Conservation (phyloP, 2,797 vertebrate species). For the Chaetophractus vellerosus region DNA sequence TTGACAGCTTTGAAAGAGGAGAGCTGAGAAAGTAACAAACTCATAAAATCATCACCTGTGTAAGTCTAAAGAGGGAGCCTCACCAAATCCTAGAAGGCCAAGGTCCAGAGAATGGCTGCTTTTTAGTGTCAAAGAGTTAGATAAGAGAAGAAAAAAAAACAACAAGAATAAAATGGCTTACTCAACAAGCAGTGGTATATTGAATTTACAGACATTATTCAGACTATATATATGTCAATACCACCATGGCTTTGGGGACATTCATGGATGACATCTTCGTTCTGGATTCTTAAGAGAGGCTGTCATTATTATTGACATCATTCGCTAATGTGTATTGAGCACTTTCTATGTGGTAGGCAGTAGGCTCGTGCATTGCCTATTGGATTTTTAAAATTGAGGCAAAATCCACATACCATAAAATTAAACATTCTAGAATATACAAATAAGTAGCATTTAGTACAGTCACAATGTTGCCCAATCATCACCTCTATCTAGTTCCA, state of each 20-base stretch:
- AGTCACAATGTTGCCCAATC: too few species aligned
- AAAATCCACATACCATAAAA: too few species aligned
- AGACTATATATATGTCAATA: background rate
- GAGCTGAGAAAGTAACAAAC: background rate
- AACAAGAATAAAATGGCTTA: background rate
- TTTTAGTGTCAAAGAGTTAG: slow-evolving; percentile 20
- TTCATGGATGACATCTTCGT: background rate
- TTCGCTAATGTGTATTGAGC: background rate
- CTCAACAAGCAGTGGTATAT: background rate
- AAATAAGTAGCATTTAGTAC: too few species aligned
- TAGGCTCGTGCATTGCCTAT: background rate
- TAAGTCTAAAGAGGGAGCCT: background rate
- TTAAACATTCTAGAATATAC: too few species aligned
- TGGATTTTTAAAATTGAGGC: too few species aligned
- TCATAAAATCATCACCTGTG: background rate
- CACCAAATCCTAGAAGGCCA: background rate
- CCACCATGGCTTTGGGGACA: background rate
- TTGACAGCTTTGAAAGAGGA: background rate
- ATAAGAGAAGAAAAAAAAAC: background rate
- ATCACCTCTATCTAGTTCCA: too few species aligned
- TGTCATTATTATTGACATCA: background rate
- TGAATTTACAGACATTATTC: background rate
- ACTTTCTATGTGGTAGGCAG: background rate
- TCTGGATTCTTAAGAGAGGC: background rate
- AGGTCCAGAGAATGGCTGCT: background rate